Evolutionary conservation across 1,140 invertebrate genomes (phyloP).

Genomic region (Pseudomyrmex gracilis): DNA sequence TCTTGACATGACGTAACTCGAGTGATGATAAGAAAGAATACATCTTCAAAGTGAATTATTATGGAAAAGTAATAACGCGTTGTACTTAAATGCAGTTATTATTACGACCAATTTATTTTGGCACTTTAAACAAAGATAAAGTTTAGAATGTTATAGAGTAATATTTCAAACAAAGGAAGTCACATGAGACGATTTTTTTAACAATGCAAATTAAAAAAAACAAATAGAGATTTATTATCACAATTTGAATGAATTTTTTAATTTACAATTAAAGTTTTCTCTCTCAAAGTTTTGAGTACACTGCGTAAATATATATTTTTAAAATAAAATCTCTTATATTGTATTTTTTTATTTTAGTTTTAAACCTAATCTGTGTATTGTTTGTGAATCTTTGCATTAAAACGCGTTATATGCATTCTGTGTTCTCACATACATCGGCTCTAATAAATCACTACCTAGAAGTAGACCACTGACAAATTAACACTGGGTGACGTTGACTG

Average conservation of each 20-base stretch:
- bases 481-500: constrained; percentile 34
- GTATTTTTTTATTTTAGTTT: too few species aligned
- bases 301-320: too few species aligned
- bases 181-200: too few species aligned
- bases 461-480: constrained; percentile 60
- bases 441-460: constrained; percentile 50
- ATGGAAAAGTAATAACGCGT: constrained; percentile 6
- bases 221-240: too few species aligned
- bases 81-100: not conserved
- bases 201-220: not conserved
- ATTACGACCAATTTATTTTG: constrained; percentile 6
- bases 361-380: not conserved
- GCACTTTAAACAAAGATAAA: not conserved
- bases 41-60: not conserved
- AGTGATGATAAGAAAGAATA: constrained; percentile 3
- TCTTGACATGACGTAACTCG: constrained; percentile 35
- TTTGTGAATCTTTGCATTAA: not conserved
- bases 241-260: too few species aligned
- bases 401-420: not conserved
- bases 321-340: too few species aligned
- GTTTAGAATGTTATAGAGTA: not conserved
- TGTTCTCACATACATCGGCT: constrained; percentile 10
- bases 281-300: too few species aligned
- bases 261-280: too few species aligned
- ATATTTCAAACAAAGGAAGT: not conserved